Evolutionary conservation across 2,888 invertebrate species (phyloP).

Genomic region (Ernsta delagoae): DNA sequence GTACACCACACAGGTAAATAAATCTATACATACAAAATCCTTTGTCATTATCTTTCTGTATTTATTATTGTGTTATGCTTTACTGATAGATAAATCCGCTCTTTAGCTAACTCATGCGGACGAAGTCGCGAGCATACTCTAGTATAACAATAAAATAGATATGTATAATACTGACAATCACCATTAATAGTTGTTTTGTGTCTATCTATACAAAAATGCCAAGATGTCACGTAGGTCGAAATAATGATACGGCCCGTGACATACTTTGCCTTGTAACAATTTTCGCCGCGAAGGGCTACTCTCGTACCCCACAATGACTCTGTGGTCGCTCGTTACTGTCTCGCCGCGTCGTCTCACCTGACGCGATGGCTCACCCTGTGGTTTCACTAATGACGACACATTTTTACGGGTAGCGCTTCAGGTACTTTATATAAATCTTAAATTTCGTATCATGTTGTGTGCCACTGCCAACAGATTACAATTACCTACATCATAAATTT

Average conservation of each 20-base stretch:
- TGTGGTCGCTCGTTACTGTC: conserved; percentile 80
- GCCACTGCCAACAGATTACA: too few species aligned
- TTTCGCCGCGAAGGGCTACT: conserved; percentile 74
- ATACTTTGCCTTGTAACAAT: conserved; percentile 78
- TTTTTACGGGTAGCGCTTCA: conserved; percentile 42
- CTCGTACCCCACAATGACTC: conserved; percentile 71
- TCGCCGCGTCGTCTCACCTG: conserved; percentile 68
- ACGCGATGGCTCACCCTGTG: conserved; percentile 57
- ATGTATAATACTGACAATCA: conserved; percentile 8
- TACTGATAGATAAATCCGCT: too few species aligned
- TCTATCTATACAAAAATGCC: conserved; percentile 15
- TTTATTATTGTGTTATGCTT: too few species aligned
- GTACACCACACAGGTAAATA: too few species aligned
- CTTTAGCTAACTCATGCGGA: too few species aligned
- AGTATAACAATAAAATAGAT: not conserved
- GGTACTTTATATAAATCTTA: too few species aligned
- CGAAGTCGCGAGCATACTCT: too few species aligned
- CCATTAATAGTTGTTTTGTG: conserved; percentile 22
- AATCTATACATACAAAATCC: too few species aligned
- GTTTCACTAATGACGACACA: conserved; percentile 75
- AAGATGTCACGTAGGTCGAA: conserved; percentile 49
- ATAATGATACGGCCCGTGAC: conserved; percentile 75
- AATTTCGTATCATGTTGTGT: too few species aligned
- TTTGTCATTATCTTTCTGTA: too few species aligned
- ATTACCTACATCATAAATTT: too few species aligned